Evolutionary conservation across 2,888 invertebrate genomes (phyloP).

Genomic region (Synanthedon formicaeformis): DNA sequence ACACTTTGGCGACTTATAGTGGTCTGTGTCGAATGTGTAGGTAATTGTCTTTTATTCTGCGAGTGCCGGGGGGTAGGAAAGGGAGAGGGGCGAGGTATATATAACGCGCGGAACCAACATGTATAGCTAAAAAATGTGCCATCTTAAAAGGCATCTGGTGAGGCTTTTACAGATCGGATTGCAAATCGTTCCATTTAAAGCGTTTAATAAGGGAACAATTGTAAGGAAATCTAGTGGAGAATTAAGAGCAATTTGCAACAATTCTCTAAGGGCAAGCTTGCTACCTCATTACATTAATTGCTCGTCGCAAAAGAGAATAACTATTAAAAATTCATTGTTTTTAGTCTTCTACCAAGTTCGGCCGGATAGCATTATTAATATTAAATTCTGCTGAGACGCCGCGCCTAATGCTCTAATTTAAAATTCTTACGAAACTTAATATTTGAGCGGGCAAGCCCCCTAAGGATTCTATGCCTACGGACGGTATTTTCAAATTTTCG

Average conservation of each 20-base stretch:
- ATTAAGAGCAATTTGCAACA: constrained; percentile 30
- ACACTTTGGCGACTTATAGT: too few species aligned
- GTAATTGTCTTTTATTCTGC: too few species aligned
- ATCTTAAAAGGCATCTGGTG: too few species aligned
- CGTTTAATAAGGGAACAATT: constrained; percentile 8
- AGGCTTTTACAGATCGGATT: too few species aligned
- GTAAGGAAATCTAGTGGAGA: constrained; percentile 24
- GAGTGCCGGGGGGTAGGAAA: too few species aligned
- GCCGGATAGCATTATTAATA: constrained; percentile 59
- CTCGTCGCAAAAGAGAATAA: constrained; percentile 46
- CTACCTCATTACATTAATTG: constrained; percentile 59
- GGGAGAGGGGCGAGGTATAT: too few species aligned
- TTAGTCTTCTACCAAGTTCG: constrained; percentile 38
- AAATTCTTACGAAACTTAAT: constrained; percentile 66
- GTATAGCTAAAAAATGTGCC: too few species aligned
- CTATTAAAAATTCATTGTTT: constrained; percentile 63
- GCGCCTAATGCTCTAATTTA: constrained; percentile 59
- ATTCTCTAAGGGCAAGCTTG: constrained; percentile 25
- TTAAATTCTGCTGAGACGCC: constrained; percentile 55
- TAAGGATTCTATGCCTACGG: constrained; percentile 31
- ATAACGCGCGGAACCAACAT: too few species aligned
- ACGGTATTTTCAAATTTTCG: constrained; percentile 27
- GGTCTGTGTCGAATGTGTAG: too few species aligned
- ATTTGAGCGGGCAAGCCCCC: constrained; percentile 50
- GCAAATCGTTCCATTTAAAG: too few species aligned